Percentiles rank a stretch among this genome's conserved stretches.
These are phyloP conservation scores for Acestrorhynchus altus DNA, from an alignment of 2,797 vertebrate species.

Conservation along the genomic window DNA sequence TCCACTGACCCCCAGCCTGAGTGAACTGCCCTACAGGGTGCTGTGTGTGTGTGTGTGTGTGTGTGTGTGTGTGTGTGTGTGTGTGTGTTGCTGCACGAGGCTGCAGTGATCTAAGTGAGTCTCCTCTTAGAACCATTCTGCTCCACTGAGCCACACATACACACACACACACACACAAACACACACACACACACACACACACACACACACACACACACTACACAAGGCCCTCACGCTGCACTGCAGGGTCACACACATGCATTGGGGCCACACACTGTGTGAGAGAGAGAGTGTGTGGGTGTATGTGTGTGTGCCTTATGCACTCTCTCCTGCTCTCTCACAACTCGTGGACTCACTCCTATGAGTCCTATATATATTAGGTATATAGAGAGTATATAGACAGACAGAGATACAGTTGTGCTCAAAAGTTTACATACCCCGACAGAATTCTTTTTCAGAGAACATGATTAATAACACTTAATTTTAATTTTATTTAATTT, in stretches of 20 bases:
- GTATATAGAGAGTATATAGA: too few relatives aligned
- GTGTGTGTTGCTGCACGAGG: not conserved
- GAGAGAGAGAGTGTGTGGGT: too few relatives aligned
- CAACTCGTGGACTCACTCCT: too few relatives aligned
- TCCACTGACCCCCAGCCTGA: not conserved
- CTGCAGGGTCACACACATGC: slow-evolving; percentile 30
- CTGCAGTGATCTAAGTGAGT: slow-evolving; percentile 22
- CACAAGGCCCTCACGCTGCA: slow-evolving; percentile 22
- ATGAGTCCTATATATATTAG: too few relatives aligned
- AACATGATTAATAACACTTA: too few relatives aligned
- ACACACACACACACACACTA: slow-evolving; percentile 48
- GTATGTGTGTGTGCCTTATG: too few relatives aligned
- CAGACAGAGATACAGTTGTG: too few relatives aligned
- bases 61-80: not conserved
- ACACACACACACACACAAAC: slow-evolving; percentile 38
- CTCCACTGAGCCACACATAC: slow-evolving; percentile 67
- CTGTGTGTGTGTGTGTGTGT: not conserved
- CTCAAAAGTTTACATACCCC: too few relatives aligned
- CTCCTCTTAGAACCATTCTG: slow-evolving; percentile 75
- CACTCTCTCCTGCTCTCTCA: not conserved
- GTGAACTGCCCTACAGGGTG: not conserved
- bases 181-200: slow-evolving; percentile 44
- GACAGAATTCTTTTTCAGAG: too few relatives aligned
- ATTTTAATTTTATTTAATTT: too few relatives aligned
- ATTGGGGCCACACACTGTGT: too few relatives aligned